Base-by-base conservation (phyloP, 2,113 vertebrate species). In the Aramus guarauna region DNA sequence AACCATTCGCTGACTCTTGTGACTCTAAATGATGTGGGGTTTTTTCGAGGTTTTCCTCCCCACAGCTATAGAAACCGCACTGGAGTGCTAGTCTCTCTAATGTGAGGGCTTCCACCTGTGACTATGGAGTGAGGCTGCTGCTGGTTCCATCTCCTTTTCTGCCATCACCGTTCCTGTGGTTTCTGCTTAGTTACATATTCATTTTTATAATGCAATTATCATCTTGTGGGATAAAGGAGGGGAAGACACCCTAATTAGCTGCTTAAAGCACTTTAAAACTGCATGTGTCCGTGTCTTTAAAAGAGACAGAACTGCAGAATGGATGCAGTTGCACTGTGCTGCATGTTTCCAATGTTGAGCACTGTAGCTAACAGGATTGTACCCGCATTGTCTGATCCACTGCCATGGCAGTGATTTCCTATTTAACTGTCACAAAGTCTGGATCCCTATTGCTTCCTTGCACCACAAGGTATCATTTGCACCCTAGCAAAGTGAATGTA, bases 141-240 rank as follows among this genome's bases (percentile, higher is more conserved):
- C 94, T 83, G 92, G 74, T 94, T 93, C 94, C 92, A 86, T 97
- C 97, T 97, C 94, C 74, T 81, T 95, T 90, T 95, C 91, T 97
- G 86, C 94, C 98, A 92, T 96, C 89, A 85, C 94, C 2, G 27
- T 95, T 97, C 94, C 96, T 98, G 98, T 97, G 98, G 98, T 98
- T 98, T 98, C 86, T 96, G 90, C 95, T 96, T 97, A 96, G 93
- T 98, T 98, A 97, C 96, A 96, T 97, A 97, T 97, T 97, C 96
- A 98, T 97, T 97, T 97, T 98, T 97, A 97, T 98, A 97, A 97
- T 98, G 97, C 97, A 98, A 97, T 98, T 98, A 98, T 97, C 96
- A 95, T 97, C 96, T 96, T 97, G 97, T 95, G 97, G 98, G 97
- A 96, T 96, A 96, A 96, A 95, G 95, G 91, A 95, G 95, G 93